These are phyloP conservation scores for Zapus hudsonius DNA, from an alignment of 2,113 vertebrate species.

Conservation along the genomic window DNA sequence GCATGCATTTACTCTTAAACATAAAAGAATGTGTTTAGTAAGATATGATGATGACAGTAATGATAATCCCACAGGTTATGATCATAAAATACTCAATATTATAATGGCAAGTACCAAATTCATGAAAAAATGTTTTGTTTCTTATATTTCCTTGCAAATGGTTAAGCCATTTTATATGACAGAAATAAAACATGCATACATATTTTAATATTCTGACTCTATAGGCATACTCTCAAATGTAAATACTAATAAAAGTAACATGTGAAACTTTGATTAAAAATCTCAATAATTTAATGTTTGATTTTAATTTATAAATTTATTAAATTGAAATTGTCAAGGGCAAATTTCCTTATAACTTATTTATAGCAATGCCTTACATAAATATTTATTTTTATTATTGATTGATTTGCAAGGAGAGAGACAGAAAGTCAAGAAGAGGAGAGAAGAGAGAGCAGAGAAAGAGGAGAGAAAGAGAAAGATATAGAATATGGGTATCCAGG, in stretches of 20 bases:
- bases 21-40: constrained; percentile 24
- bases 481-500: too few relatives aligned
- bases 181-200: too few relatives aligned
- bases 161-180: neutral
- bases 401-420: neutral
- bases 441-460: too few relatives aligned
- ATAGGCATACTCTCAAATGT: neutral
- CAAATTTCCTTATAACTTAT: constrained; percentile 10
- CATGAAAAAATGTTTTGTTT: neutral
- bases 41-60: neutral
- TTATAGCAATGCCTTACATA: neutral
- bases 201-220: neutral
- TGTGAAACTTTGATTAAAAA: neutral
- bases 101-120: neutral
- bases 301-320: neutral
- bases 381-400: constrained; percentile 18
- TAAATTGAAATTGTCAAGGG: constrained; percentile 12
- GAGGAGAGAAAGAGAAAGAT: too few relatives aligned
- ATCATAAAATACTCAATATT: neutral
- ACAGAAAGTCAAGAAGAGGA: too few relatives aligned
- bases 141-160: neutral
- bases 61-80: neutral
- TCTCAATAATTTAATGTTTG: constrained; percentile 3
- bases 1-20: neutral
- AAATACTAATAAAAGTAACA: neutral